These are phyloP conservation scores for Rissa tridactyla DNA, from an alignment of 2,113 vertebrate genomes.

Conservation along the genomic window DNA sequence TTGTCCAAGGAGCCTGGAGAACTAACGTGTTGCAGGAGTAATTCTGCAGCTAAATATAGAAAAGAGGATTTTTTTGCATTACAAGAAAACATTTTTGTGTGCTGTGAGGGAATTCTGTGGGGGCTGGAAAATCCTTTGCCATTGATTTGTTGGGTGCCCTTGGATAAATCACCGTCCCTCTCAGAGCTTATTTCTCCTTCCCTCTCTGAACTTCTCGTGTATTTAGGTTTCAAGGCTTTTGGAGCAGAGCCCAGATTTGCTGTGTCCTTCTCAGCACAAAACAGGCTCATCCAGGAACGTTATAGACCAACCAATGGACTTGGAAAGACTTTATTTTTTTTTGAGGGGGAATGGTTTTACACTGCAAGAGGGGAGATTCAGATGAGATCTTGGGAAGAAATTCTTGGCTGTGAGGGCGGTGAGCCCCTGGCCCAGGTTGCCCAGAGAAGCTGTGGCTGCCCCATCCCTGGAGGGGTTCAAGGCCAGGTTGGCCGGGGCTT, in stretches of 20 bases:
- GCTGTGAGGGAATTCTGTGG: background rate
- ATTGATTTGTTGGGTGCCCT: background rate
- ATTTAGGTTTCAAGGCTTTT: background rate
- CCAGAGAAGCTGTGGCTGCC: too few relatives aligned
- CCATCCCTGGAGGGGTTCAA: too few relatives aligned
- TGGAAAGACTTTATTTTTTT: background rate
- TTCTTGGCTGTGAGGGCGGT: too few relatives aligned
- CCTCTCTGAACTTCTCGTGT: background rate
- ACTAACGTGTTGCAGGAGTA: background rate
- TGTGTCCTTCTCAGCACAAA: background rate
- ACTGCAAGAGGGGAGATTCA: too few relatives aligned
- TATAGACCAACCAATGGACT: background rate
- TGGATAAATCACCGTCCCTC: background rate
- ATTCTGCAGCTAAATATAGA: constrained; percentile 39
- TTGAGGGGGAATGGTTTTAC: too few relatives aligned
- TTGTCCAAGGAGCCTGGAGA: constrained; percentile 32
- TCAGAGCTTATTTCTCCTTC: background rate
- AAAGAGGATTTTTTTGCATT: constrained; percentile 26
- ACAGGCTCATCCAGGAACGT: background rate
- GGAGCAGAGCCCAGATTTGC: background rate
- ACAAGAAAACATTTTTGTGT: background rate
- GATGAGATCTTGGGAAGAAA: too few relatives aligned
- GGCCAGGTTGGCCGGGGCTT: too few relatives aligned
- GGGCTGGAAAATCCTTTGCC: background rate
- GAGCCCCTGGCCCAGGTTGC: too few relatives aligned